Evolutionary conservation across 2,888 invertebrate genomes (phyloP).

Genomic region (Lasioglossum lativentre): DNA sequence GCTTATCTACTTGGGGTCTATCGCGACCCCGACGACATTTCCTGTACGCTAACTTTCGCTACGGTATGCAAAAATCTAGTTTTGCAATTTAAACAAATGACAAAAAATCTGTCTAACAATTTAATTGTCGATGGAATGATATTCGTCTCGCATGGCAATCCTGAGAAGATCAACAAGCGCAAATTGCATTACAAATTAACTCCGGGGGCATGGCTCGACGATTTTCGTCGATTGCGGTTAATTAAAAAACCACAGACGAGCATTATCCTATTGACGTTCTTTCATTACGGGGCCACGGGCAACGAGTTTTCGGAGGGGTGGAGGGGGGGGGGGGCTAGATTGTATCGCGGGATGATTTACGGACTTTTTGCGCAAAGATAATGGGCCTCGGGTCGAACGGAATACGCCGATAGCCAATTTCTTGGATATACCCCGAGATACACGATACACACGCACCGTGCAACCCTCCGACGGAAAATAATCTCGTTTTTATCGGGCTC

Average conservation of each 20-base stretch:
- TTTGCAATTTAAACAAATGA: too few species aligned
- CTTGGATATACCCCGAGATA: constrained; percentile 68
- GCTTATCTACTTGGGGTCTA: too few species aligned
- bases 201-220: background rate
- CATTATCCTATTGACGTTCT: constrained; percentile 54
- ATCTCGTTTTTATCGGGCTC: constrained; percentile 79
- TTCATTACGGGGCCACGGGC: constrained; percentile 36
- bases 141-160: too few species aligned
- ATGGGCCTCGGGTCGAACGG: constrained; percentile 54
- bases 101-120: too few species aligned
- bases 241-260: constrained; percentile 43
- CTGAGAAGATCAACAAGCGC: constrained; percentile 17
- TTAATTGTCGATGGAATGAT: too few species aligned
- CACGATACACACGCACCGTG: constrained; percentile 58
- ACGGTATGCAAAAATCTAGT: too few species aligned
- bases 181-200: constrained; percentile 15
- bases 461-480: constrained; percentile 67
- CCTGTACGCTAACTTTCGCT: too few species aligned
- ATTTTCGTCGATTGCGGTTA: constrained; percentile 47
- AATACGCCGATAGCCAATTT: constrained; percentile 77
- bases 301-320: background rate
- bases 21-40: too few species aligned
- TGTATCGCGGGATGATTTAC: constrained; percentile 65
- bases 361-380: constrained; percentile 61
- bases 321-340: constrained; percentile 37